Conservation (phyloP, 2,888 invertebrate species). For the Syrphus vitripennis region DNA sequence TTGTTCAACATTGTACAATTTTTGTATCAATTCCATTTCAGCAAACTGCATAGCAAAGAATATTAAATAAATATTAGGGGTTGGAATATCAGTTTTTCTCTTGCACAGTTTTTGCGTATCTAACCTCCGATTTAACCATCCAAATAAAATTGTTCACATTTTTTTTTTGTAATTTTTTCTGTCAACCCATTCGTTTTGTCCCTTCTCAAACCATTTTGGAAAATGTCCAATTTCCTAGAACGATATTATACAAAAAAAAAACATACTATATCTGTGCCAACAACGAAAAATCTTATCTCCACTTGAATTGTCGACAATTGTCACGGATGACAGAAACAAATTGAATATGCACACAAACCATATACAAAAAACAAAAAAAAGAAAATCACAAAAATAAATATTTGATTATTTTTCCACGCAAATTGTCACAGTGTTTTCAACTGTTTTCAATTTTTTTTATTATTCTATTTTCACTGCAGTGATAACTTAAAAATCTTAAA, state of each 20-base stretch:
- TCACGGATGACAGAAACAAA: slow-evolving; percentile 22
- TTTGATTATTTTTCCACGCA: slow-evolving; percentile 24
- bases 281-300: slow-evolving; percentile 13
- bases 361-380: background rate
- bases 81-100: background rate
- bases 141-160: background rate
- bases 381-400: slow-evolving; percentile 1
- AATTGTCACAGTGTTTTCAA: background rate
- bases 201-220: slow-evolving; percentile 9
- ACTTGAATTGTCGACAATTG: slow-evolving; percentile 16
- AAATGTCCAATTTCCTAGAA: slow-evolving; percentile 22
- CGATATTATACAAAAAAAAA: background rate
- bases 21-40: background rate
- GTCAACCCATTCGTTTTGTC: background rate
- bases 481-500: background rate
- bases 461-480: background rate
- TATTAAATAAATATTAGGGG: background rate
- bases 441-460: background rate
- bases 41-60: background rate
- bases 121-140: slow-evolving; percentile 7
- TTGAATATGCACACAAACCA: background rate
- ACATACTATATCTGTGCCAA: slow-evolving; percentile 7
- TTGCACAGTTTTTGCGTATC: background rate
- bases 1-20: background rate
- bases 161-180: background rate